Base-by-base conservation (phyloP, 2,113 vertebrate species). In the Periophthalmodon schlosseri region DNA sequence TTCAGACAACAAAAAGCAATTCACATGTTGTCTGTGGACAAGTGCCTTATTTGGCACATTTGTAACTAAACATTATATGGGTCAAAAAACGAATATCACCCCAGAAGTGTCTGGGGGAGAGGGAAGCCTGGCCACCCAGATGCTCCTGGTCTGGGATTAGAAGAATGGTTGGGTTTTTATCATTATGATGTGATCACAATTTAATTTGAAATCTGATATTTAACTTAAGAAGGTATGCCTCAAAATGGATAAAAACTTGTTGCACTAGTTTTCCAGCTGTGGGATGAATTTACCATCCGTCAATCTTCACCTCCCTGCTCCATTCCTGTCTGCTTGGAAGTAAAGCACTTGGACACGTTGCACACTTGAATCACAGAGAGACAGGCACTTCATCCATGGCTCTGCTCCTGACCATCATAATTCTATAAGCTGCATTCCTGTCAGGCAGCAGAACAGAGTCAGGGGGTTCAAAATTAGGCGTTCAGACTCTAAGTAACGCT, bases 261-360 rank as follows among this genome's bases (percentile, higher is more conserved):
- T 14, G 56, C 56, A 39, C 33, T n/a, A 20, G 36, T n/a, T 65
- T 65, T 39, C 61, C 61, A 64, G 16, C 61, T 64, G 61, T 64
- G 61, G 61, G 33, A 36, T 39, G 61, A 64, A 64, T 64, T 39
- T 39, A 65, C 2, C 39, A 20, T 65, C 34, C 16, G 20, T 65
- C 33, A 20, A 3, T 65, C 34, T n/a, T 16, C 60, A 63, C 18
- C 61, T 65, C 33, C 9, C 57, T 69, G 65, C 77, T 36, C 74
- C 84, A 2, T 65, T 85, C 63, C 79, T 79, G 54, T 73, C 73
- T 80, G 0, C 14, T 81, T 88, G 84, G 86, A 86, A 87, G 83
- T 81, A 80, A 87, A 91, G 73, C 61, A 75, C 78, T 82, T 89
- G 89, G 88, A 92, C 92, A 92, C 86, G 86, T 91, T 87, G 89